These are phyloP conservation scores for Caenorhabditis uteleia DNA, from an alignment of 2,888 invertebrate species.

Conservation along the genomic window DNA sequence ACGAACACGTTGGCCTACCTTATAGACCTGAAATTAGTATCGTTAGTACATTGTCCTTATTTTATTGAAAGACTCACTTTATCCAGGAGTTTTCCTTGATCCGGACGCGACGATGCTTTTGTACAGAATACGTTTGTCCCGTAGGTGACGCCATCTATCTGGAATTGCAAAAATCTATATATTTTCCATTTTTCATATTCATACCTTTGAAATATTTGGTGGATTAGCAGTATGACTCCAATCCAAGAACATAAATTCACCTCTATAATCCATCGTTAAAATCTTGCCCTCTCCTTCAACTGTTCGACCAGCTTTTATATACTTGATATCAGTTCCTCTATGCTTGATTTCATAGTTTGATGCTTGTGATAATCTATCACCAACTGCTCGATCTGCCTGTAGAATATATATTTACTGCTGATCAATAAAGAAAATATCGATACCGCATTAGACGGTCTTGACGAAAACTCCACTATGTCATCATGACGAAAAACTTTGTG, in stretches of 20 bases:
- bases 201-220: constrained; percentile 8
- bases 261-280: constrained; percentile 20
- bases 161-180: background rate
- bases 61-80: too few relatives aligned
- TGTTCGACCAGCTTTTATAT: constrained; percentile 27
- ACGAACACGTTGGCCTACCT: constrained; percentile 23
- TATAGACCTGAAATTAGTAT: too few relatives aligned
- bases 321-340: constrained; percentile 33
- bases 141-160: too few relatives aligned
- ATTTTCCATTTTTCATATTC: background rate
- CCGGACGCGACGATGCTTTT: too few relatives aligned
- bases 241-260: constrained; percentile 24
- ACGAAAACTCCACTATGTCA: constrained; percentile 31
- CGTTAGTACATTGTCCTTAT: too few relatives aligned
- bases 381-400: constrained; percentile 20
- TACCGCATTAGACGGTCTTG: constrained; percentile 17
- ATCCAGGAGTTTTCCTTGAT: too few relatives aligned
- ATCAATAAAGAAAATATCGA: background rate
- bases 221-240: constrained; percentile 17
- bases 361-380: constrained; percentile 5
- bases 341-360: constrained; percentile 12
- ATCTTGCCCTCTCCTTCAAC: constrained; percentile 31
- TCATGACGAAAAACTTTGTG: constrained; percentile 14
- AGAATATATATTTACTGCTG: background rate
- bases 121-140: too few relatives aligned